These are phyloP conservation scores for Myrmophylax atrothorax DNA, from an alignment of 2,113 vertebrate genomes.

Conservation along the genomic window DNA sequence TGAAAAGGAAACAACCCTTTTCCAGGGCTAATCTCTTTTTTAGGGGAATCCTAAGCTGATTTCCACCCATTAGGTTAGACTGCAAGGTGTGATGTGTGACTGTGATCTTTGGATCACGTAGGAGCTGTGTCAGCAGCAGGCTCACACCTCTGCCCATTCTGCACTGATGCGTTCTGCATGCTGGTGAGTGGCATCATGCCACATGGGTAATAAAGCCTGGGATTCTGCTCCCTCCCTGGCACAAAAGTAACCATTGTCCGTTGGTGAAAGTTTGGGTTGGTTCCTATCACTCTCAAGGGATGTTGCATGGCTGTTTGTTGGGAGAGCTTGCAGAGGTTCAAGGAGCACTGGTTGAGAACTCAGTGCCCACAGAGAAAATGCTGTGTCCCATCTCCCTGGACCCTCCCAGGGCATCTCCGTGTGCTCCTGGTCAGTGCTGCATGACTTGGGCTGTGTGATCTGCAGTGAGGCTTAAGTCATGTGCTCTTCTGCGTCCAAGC, in stretches of 20 bases:
- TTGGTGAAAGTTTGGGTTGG: neutral
- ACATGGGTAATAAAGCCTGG: neutral
- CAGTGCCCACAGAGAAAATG: rapidly evolving
- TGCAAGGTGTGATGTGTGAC: neutral
- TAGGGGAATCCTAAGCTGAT: neutral
- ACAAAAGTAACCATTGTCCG: neutral
- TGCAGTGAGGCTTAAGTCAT: neutral
- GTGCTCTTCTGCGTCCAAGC: neutral
- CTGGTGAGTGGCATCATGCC: neutral
- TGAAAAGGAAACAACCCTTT: neutral
- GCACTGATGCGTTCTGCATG: rapidly evolving
- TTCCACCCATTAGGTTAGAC: neutral
- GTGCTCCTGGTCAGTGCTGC: rapidly evolving
- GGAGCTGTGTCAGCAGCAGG: neutral
- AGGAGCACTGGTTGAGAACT: neutral
- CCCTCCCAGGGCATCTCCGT: rapidly evolving
- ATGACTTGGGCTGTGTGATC: neutral
- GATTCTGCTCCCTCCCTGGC: neutral
- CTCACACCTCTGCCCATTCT: neutral
- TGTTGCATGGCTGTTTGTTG: rapidly evolving
- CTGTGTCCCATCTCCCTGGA: rapidly evolving
- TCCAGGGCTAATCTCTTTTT: neutral
- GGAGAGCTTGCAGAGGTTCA: neutral
- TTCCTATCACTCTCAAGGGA: neutral
- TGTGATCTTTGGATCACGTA: neutral